Conservation (phyloP, 1,140 invertebrate species). For the Drosophila leontia region DNA sequence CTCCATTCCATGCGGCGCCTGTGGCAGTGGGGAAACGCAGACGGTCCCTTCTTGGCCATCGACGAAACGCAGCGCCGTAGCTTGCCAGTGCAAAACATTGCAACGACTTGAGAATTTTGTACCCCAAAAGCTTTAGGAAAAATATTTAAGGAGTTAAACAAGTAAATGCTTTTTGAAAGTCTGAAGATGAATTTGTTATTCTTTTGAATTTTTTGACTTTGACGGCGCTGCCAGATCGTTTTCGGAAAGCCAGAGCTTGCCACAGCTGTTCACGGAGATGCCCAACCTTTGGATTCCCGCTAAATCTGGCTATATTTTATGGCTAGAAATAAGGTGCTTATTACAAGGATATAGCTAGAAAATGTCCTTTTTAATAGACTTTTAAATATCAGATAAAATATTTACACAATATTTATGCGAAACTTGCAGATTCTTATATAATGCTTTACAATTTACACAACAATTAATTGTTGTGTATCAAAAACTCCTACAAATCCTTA, state of each 20-base stretch:
- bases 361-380: not conserved
- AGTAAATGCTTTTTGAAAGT: not conserved
- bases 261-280: constrained; percentile 23
- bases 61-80: constrained; percentile 2
- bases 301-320: not conserved
- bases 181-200: constrained; percentile 19
- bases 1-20: constrained; percentile 4
- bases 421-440: no score
- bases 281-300: not conserved
- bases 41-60: constrained; percentile 9
- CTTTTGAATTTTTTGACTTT: constrained; percentile 38
- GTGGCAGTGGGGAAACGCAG: not conserved
- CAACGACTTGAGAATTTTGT: constrained; percentile 52
- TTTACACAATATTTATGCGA: no score
- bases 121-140: constrained; percentile 6
- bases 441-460: no score
- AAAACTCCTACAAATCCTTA: no score
- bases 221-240: constrained; percentile 21
- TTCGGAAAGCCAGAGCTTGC: constrained; percentile 7
- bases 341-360: no score
- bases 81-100: constrained; percentile 61
- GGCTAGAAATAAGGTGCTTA: not conserved
- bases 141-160: constrained; percentile 1
- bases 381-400: no score
- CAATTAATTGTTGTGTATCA: no score